Base-by-base conservation (phyloP, 23 tunicate species). In the Styela clava region DNA sequence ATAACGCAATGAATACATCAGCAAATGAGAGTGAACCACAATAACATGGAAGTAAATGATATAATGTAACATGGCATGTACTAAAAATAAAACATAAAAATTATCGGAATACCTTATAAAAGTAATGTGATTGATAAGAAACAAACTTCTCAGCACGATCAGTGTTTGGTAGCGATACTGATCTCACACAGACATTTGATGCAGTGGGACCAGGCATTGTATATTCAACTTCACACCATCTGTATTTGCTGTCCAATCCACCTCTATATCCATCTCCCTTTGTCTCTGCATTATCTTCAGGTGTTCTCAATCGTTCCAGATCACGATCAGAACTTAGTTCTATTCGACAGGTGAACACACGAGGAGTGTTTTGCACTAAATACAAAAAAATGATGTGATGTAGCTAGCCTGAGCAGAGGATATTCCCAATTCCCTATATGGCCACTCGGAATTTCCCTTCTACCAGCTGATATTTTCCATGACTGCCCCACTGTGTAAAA, bases 201-300 rank as follows among this genome's bases (percentile, higher is more conserved):
- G 98, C 98, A 0, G 92, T 84, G 32, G 86, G 62, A 36, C 87
- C 52, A 36, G 88, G 89, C 98, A 93, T 93, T 77, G 92, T 84
- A 31, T 69, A 88, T 36, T 93, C 98, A 23, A 93, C 92, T 56
- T 87, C 85, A 62, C 92, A 87, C 19, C 34, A 18, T 12, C 31
- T 31, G 74, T 64, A 85, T 80, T 62, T 63, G 16, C 34, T 26
- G 21, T 61, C 79, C 71, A 86, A 2, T 22, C 73, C 82, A 72
- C 72, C 72, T 37, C 37, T 31, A 34, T 37, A 33, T 61, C 31
- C 82, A 29, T 52, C 84, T 1, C 33, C 34, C 7, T 71, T 32
- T 33, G 37, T 30, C 35, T 21, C 51, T 12, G 79, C 69, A 24
- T 52, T 44, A 52, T 33, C 64, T 76, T 76, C 64, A 18, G 2